Evolutionary conservation across 92 coral and sea anemone genomes (phyloP).

Genomic region (Porites cylindrica): DNA sequence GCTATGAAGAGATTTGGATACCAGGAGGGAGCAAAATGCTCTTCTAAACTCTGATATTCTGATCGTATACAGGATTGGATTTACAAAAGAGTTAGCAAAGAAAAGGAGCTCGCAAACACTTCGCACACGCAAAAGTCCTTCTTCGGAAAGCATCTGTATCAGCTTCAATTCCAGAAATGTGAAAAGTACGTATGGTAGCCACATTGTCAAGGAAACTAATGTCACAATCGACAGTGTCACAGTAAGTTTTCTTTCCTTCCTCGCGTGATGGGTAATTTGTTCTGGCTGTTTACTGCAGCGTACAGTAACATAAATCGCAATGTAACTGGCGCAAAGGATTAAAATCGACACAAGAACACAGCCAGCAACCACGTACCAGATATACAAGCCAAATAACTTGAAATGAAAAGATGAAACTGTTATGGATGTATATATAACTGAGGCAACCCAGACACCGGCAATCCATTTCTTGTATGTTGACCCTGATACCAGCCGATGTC

Average conservation of each 20-base stretch:
- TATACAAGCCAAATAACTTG: not conserved
- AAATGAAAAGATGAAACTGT: not conserved
- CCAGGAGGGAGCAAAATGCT: constrained; percentile 15
- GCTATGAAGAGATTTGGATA: not conserved
- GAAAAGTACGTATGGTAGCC: constrained; percentile 34
- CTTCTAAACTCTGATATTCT: constrained; percentile 34
- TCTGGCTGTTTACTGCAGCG: constrained; percentile 11
- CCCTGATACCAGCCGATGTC: constrained; percentile 14
- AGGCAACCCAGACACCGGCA: constrained; percentile 20
- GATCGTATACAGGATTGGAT: constrained; percentile 42
- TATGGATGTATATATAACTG: not conserved
- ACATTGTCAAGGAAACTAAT: constrained; percentile 11
- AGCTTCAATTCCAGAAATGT: constrained; percentile 13
- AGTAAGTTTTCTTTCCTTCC: constrained; percentile 29
- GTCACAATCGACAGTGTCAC: constrained; percentile 50
- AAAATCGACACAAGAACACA: constrained; percentile 28
- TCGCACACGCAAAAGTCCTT: constrained; percentile 10
- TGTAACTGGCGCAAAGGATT: constrained; percentile 5
- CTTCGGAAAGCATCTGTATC: not conserved
- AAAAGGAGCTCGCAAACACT: constrained; percentile 2
- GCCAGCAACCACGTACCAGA: constrained; percentile 29
- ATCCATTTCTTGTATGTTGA: constrained; percentile 5
- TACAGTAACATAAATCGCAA: constrained; percentile 24
- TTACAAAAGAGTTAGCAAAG: constrained; percentile 48
- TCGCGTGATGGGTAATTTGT: not conserved